A percentile compares a stretch with the other conserved stretches of the same genome.
Evolutionary conservation across 2,113 vertebrate genomes (phyloP).

Genomic region (Callionymus lyra): DNA sequence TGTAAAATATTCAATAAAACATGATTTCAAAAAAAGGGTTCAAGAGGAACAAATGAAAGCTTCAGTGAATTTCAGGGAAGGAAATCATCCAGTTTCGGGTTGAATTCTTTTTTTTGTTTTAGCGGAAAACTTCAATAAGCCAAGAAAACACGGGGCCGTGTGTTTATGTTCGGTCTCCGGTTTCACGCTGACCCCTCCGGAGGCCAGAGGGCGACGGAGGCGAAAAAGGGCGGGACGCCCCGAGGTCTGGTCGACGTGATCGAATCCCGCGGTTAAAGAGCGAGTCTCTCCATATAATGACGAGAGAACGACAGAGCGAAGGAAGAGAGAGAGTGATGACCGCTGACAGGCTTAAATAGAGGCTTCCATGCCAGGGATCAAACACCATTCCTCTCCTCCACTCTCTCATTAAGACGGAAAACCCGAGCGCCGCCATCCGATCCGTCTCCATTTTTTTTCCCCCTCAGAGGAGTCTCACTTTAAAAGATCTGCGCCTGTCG

Average conservation of each 20-base stretch:
- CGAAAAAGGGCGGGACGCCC: no score
- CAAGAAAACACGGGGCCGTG: no score
- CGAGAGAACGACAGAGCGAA: constrained; percentile 10
- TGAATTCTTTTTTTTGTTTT: no score
- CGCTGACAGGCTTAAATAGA: constrained; percentile 70
- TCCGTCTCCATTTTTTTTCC: constrained; percentile 69
- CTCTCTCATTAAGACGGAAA: constrained; percentile 71
- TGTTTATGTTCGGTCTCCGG: no score
- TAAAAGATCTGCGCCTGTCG: constrained; percentile 70
- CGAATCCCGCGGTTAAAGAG: constrained; percentile 48
- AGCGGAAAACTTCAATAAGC: no score
- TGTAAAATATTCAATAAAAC: no score
- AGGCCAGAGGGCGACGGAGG: no score
- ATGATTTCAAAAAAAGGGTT: no score
- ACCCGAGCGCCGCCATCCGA: constrained; percentile 64
- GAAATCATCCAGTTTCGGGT: no score
- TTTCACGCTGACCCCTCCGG: no score
- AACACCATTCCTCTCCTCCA: constrained; percentile 66
- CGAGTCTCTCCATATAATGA: constrained; percentile 35
- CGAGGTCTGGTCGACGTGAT: constrained; percentile 39
- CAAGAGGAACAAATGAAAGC: no score
- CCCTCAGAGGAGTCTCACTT: constrained; percentile 68
- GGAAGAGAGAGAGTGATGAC: constrained; percentile 56
- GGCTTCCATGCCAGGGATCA: constrained; percentile 70
- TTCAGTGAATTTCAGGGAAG: no score